A percentile compares a stretch with the other conserved stretches of the same genome.
Evolutionary conservation across 2,113 vertebrate genomes (phyloP).

Genomic region (Xenopus laevis): DNA sequence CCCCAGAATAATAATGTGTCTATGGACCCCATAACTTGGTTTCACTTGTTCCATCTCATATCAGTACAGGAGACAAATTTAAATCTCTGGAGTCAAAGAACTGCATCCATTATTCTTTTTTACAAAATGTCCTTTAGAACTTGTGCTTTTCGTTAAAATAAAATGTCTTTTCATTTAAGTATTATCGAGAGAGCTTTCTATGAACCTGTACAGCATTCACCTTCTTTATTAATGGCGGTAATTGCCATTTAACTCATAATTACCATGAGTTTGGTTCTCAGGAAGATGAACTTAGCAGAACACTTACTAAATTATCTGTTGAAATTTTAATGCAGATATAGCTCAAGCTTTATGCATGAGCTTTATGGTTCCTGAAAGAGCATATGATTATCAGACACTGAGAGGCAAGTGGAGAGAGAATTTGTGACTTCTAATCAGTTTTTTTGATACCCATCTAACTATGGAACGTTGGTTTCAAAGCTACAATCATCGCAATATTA

Average conservation of each 20-base stretch:
- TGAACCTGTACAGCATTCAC: too few relatives aligned
- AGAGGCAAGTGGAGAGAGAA: neutral
- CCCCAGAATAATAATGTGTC: too few relatives aligned
- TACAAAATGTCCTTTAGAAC: too few relatives aligned
- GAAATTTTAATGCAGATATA: constrained; percentile 15
- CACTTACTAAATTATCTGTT: neutral
- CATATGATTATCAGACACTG: constrained; percentile 12
- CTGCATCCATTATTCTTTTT: too few relatives aligned
- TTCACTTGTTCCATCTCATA: too few relatives aligned
- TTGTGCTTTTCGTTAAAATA: too few relatives aligned
- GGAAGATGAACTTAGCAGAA: neutral
- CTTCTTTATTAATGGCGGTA: too few relatives aligned
- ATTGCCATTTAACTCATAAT: constrained; percentile 9
- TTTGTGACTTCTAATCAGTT: constrained; percentile 33
- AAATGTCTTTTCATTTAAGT: too few relatives aligned
- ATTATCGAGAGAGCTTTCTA: too few relatives aligned
- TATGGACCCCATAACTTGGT: too few relatives aligned
- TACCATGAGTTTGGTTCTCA: neutral
- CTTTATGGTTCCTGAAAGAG: constrained; percentile 26
- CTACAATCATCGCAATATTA: constrained; percentile 55
- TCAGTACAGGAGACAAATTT: too few relatives aligned
- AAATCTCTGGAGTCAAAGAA: too few relatives aligned
- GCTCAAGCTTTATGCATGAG: constrained; percentile 10
- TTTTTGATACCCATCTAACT: constrained; percentile 48
- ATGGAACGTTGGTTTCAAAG: constrained; percentile 47